These are phyloP conservation scores for Harpalus rubripes DNA, from an alignment of 2,888 invertebrate genomes.

Conservation along the genomic window DNA sequence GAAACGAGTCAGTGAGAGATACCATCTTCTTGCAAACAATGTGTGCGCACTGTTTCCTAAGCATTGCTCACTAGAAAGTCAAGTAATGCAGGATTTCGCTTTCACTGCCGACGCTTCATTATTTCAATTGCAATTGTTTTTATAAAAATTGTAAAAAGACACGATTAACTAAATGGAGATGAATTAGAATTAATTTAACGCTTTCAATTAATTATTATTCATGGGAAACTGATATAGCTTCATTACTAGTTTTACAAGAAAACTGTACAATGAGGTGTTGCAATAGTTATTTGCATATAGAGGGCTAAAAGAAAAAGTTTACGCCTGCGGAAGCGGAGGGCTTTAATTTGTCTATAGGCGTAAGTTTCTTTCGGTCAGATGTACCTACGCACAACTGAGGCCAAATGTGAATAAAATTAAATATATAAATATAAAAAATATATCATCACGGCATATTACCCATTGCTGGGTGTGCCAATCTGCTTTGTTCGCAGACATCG, in stretches of 20 bases:
- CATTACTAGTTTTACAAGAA: neutral
- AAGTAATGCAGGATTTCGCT: slow-evolving; percentile 39
- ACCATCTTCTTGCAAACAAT: slow-evolving; percentile 35
- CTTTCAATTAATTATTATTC: slow-evolving; percentile 43
- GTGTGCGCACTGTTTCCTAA: slow-evolving; percentile 45
- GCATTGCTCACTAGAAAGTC: slow-evolving; percentile 37
- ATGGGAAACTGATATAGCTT: neutral
- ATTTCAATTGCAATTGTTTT: slow-evolving; percentile 53
- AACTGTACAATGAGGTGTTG: too few relatives aligned
- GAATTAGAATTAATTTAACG: slow-evolving; percentile 31
- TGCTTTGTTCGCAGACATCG: too few relatives aligned
- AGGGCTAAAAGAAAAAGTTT: too few relatives aligned
- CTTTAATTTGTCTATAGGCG: too few relatives aligned
- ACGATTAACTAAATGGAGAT: slow-evolving; percentile 36
- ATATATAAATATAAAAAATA: too few relatives aligned
- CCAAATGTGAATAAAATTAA: too few relatives aligned
- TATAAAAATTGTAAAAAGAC: slow-evolving; percentile 34
- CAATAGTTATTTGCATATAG: too few relatives aligned
- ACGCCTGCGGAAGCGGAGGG: too few relatives aligned
- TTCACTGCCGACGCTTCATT: slow-evolving; percentile 44
- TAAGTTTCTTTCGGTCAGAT: too few relatives aligned
- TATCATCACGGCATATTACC: too few relatives aligned
- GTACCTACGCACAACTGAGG: too few relatives aligned
- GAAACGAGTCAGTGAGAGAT: slow-evolving; percentile 13
- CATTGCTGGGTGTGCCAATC: too few relatives aligned